These are phyloP conservation scores for Cynopterus brachyotis DNA, from an alignment of 2,113 vertebrate species.

Conservation along the genomic window DNA sequence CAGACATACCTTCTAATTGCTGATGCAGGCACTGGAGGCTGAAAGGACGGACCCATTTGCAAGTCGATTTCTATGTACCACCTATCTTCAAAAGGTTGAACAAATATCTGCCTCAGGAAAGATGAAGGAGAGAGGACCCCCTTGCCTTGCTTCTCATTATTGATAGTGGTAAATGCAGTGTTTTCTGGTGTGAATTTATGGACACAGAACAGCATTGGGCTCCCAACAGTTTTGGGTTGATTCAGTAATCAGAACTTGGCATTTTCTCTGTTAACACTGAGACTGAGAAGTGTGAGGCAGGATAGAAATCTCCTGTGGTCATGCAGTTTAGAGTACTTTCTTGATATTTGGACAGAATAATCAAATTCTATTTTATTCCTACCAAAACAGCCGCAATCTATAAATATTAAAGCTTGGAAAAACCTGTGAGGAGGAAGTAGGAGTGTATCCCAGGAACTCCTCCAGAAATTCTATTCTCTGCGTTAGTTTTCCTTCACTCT, in stretches of 20 bases:
- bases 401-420: not conserved
- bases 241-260: not conserved
- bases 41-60: not conserved
- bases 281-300: not conserved
- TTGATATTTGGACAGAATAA: not conserved
- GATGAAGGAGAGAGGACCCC: not conserved
- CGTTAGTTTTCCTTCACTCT: not conserved
- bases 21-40: not conserved
- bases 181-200: not conserved
- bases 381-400: not conserved
- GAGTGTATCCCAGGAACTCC: not conserved
- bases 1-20: not conserved
- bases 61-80: not conserved
- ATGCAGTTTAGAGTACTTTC: not conserved
- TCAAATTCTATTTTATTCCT: not conserved
- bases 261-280: not conserved
- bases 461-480: not conserved
- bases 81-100: not conserved
- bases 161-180: not conserved
- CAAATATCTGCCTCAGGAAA: not conserved
- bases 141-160: not conserved
- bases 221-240: not conserved
- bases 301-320: not conserved
- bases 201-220: not conserved
- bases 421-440: not conserved